Conservation (phyloP, 1,140 invertebrate genomes). For the Babylonia areolata region DNA sequence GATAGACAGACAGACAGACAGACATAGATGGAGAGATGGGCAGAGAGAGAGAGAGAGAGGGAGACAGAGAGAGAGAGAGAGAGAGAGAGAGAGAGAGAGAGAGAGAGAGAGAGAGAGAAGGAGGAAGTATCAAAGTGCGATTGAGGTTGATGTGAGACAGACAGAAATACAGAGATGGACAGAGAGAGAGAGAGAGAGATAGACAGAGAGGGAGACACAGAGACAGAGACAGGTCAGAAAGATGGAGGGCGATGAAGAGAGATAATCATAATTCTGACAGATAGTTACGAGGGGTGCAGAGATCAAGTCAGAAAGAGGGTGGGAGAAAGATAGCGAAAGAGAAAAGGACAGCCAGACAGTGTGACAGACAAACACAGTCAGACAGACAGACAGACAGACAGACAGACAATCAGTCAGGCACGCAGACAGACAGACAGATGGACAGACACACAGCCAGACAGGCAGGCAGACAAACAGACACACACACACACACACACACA, state of each 20-base stretch:
- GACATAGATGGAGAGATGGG: not conserved
- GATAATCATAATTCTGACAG: too few species aligned
- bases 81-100: not conserved
- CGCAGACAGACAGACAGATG: too few species aligned
- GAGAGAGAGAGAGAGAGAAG: not conserved
- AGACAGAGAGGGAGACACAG: not conserved
- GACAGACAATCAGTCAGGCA: not conserved
- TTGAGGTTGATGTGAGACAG: not conserved
- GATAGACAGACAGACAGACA: not conserved
- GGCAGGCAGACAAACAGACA: too few species aligned
- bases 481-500: too few species aligned
- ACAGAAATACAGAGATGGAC: not conserved
- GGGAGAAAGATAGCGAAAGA: not conserved
- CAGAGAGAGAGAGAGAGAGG: not conserved
- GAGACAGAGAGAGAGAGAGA: not conserved
- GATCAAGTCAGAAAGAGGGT: not conserved
- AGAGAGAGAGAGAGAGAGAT: slow-evolving; percentile 5
- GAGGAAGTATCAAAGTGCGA: not conserved
- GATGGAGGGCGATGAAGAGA: not conserved
- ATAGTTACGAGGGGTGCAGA: too few species aligned
- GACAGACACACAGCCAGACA: too few species aligned
- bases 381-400: not conserved
- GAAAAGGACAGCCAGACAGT: not conserved
- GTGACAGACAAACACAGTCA: not conserved
- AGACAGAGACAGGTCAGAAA: not conserved